Evolutionary conservation across 2,888 invertebrate species (phyloP).

Genomic region (Vannuccia rotundouncinata): DNA sequence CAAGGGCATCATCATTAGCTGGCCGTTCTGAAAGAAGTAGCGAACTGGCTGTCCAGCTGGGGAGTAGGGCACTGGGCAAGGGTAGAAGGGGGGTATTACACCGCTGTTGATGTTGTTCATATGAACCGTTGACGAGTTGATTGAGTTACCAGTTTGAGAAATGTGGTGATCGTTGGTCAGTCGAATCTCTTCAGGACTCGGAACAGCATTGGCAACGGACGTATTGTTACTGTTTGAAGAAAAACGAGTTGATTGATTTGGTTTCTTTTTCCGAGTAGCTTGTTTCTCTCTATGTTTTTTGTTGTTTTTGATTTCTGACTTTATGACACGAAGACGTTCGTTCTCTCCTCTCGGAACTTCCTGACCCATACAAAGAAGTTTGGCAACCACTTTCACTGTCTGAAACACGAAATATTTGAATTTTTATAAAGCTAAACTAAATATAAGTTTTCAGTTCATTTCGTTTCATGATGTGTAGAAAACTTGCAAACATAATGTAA

Average conservation of each 20-base stretch:
- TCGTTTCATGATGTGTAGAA: too few species aligned
- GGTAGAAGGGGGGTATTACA: neutral
- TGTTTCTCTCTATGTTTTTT: constrained; percentile 26
- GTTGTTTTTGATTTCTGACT: constrained; percentile 37
- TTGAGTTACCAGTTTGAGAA: neutral
- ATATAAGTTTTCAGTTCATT: too few species aligned
- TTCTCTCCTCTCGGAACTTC: constrained; percentile 3
- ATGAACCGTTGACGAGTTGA: neutral
- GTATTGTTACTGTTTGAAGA: neutral
- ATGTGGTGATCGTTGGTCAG: neutral
- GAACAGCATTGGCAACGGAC: neutral
- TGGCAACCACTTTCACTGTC: neutral
- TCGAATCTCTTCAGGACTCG: neutral
- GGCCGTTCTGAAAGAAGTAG: neutral
- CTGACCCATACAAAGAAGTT: constrained; percentile 27
- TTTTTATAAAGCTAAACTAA: too few species aligned
- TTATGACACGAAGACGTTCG: constrained; percentile 32
- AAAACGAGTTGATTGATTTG: neutral
- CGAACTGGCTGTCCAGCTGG: neutral
- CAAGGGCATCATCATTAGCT: neutral
- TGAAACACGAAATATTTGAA: too few species aligned
- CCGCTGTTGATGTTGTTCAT: neutral
- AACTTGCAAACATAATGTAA: too few species aligned
- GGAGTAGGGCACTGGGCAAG: neutral
- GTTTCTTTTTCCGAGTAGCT: neutral